Conservation (phyloP, 2,888 invertebrate genomes). For the Lycocerus yunnanus region DNA sequence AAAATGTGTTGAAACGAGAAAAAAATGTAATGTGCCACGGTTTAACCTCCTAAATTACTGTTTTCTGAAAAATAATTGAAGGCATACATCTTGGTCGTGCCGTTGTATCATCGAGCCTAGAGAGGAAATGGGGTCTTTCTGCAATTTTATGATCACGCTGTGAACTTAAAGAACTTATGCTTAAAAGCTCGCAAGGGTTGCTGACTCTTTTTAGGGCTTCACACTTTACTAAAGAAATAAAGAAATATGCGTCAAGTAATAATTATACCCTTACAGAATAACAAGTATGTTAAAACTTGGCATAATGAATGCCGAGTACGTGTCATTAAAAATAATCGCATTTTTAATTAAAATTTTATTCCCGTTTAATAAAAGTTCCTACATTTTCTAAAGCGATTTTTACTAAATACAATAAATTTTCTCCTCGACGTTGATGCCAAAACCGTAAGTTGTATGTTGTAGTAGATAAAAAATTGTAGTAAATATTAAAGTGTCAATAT, state of each 20-base stretch:
- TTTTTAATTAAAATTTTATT: not conserved
- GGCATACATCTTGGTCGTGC: slow-evolving; percentile 21
- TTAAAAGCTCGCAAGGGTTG: slow-evolving; percentile 34
- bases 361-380: not conserved
- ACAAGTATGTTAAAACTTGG: not conserved
- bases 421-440: not conserved
- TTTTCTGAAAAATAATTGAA: slow-evolving; percentile 29
- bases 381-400: not conserved
- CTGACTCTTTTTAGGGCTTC: slow-evolving; percentile 34
- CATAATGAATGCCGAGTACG: not conserved
- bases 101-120: slow-evolving; percentile 23
- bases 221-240: slow-evolving; percentile 34
- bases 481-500: slow-evolving; percentile 1
- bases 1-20: not conserved
- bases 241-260: slow-evolving; percentile 36
- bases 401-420: not conserved
- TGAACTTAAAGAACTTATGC: slow-evolving; percentile 35
- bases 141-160: slow-evolving; percentile 36
- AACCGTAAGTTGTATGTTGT: not conserved
- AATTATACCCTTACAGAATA: slow-evolving; percentile 29
- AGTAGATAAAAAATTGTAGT: not conserved
- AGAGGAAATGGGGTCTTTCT: slow-evolving; percentile 26
- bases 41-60: slow-evolving; percentile 21
- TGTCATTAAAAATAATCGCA: not conserved
- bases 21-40: slow-evolving; percentile 13